Conservation (phyloP, 2,113 vertebrate species). For the Barnardius zonarius region DNA sequence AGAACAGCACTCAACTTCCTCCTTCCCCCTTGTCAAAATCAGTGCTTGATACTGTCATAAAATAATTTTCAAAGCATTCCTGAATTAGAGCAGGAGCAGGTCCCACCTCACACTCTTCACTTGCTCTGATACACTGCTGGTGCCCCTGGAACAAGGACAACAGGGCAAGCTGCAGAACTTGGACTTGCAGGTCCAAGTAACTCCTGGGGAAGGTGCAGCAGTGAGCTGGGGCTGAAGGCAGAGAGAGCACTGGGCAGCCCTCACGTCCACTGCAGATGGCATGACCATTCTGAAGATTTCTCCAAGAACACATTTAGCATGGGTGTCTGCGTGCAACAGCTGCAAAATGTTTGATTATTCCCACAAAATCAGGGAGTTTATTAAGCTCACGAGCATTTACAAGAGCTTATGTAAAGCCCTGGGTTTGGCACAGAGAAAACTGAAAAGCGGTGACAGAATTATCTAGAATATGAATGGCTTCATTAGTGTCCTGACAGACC, state of each 20-base stretch:
- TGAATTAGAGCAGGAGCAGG: not conserved
- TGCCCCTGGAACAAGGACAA: accelerated
- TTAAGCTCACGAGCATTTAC: not conserved
- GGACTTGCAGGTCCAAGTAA: not conserved
- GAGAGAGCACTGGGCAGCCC: not conserved
- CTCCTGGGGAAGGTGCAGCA: not conserved
- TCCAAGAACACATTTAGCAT: not conserved
- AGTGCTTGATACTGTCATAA: not conserved
- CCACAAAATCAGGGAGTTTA: not conserved
- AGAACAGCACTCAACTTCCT: constrained; percentile 14
- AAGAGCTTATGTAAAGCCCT: not conserved
- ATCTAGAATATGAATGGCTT: not conserved
- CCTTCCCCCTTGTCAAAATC: not conserved
- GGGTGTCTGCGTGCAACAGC: not conserved
- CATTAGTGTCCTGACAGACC: not conserved
- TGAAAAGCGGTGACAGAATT: not conserved
- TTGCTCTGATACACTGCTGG: not conserved
- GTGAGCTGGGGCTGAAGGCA: not conserved
- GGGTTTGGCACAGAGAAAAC: constrained; percentile 1
- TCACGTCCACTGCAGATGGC: accelerated
- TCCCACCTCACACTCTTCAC: not conserved
- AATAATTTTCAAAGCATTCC: not conserved
- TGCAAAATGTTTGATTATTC: not conserved
- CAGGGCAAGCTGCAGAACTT: not conserved
- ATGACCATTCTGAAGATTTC: not conserved